Evolutionary conservation across 2,888 invertebrate genomes (phyloP).

Genomic region (Orthonychiurus folsomi): DNA sequence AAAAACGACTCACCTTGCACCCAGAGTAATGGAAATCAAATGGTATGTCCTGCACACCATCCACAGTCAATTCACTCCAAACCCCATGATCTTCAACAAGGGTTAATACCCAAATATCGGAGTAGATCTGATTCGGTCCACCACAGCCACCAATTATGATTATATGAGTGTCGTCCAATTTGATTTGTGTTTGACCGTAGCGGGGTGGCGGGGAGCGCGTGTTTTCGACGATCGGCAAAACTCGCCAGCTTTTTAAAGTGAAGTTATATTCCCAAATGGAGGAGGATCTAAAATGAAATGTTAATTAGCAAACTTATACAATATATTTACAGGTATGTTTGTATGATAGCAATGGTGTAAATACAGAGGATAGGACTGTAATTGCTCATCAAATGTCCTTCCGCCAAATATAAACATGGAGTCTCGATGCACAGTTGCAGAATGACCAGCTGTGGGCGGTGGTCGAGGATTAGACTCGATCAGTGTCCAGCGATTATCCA

Average conservation of each 20-base stretch:
- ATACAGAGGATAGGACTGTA: slow-evolving; percentile 37
- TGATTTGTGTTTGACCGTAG: slow-evolving; percentile 88
- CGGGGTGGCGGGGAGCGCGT: slow-evolving; percentile 63
- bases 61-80: slow-evolving; percentile 29
- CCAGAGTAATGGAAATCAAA: slow-evolving; percentile 39
- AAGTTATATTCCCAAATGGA: slow-evolving; percentile 84
- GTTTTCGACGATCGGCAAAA: slow-evolving; percentile 48
- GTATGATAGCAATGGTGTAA: too few species aligned
- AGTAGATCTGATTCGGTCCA: slow-evolving; percentile 73
- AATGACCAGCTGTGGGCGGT: slow-evolving; percentile 79
- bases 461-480: slow-evolving; percentile 56
- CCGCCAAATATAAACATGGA: slow-evolving; percentile 79
- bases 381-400: slow-evolving; percentile 33
- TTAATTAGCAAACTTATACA: slow-evolving; percentile 17
- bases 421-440: slow-evolving; percentile 72
- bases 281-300: slow-evolving; percentile 53
- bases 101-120: slow-evolving; percentile 81
- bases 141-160: slow-evolving; percentile 77
- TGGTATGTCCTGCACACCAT: slow-evolving; percentile 23
- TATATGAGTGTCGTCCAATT: slow-evolving; percentile 65
- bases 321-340: slow-evolving; percentile 4
- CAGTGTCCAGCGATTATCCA: slow-evolving; percentile 67
- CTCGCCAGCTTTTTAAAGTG: slow-evolving; percentile 64
- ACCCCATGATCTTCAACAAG: slow-evolving; percentile 20
- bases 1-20: slow-evolving; percentile 27